Conservation (phyloP, 2,113 vertebrate species). For the Carlito syrichta region DNA sequence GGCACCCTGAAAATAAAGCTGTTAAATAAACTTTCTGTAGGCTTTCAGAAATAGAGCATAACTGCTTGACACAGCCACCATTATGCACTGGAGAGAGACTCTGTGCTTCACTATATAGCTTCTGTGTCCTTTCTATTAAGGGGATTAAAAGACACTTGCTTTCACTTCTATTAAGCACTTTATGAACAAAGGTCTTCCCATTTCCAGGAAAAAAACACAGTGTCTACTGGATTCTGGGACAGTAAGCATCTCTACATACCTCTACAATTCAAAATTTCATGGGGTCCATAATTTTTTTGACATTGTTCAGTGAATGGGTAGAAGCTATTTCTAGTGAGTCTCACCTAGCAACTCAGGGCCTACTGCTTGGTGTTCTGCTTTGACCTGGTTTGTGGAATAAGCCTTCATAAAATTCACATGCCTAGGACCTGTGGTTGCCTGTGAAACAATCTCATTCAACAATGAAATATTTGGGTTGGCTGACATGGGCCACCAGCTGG, state of each 20-base stretch:
- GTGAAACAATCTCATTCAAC: constrained; percentile 14
- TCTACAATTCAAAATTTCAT: background rate
- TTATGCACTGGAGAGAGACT: background rate
- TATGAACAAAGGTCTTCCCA: background rate
- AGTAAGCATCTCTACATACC: background rate
- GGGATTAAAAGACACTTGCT: background rate
- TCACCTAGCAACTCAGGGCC: constrained; percentile 53
- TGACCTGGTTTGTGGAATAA: constrained; percentile 32
- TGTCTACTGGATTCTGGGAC: constrained; percentile 34
- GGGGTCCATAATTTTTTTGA: background rate
- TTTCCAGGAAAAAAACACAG: background rate
- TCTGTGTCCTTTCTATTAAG: background rate
- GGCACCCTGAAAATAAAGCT: background rate
- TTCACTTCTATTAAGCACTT: background rate
- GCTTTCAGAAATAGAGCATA: constrained; percentile 23
- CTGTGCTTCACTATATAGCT: background rate
- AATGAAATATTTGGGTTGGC: constrained; percentile 55
- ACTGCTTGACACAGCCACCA: constrained; percentile 29
- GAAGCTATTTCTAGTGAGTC: constrained; percentile 51
- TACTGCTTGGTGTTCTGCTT: constrained; percentile 46
- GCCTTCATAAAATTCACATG: constrained; percentile 54
- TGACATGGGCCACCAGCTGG: constrained; percentile 29
- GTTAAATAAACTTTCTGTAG: constrained; percentile 8
- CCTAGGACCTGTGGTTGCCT: constrained; percentile 46
- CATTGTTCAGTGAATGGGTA: constrained; percentile 50